Evolutionary conservation across 2,113 vertebrate species (phyloP).

Genomic region (Formicarius rufipectus): DNA sequence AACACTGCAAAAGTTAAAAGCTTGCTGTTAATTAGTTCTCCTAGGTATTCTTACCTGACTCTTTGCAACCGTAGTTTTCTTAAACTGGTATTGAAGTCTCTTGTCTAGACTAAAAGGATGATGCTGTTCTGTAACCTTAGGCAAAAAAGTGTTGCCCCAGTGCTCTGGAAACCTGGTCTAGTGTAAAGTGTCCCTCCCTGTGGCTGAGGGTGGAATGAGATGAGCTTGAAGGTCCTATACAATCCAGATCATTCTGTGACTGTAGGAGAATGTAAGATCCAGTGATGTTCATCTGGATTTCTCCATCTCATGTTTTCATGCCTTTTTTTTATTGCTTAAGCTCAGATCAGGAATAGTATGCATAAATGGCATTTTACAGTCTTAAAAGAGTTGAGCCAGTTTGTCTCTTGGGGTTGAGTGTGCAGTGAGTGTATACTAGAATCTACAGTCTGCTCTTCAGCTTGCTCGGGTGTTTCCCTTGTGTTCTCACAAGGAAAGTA

Average conservation of each 20-base stretch:
- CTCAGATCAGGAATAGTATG: not conserved
- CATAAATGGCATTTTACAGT: not conserved
- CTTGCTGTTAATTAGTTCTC: not conserved
- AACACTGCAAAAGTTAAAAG: not conserved
- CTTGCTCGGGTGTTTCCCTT: accelerated
- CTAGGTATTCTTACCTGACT: accelerated
- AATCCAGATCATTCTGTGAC: not conserved
- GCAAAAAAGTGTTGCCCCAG: not conserved
- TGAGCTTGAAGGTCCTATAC: not conserved
- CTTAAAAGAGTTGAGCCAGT: not conserved
- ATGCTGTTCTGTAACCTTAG: not conserved
- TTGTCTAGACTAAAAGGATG: not conserved
- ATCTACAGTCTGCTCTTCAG: not conserved
- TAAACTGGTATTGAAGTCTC: not conserved
- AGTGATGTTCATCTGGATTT: not conserved
- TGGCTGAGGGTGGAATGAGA: not conserved
- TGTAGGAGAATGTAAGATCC: not conserved
- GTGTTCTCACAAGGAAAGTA: accelerated
- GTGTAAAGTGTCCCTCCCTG: not conserved
- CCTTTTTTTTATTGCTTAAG: not conserved
- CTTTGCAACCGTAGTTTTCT: not conserved
- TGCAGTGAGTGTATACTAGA: accelerated
- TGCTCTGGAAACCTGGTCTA: not conserved
- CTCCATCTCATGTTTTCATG: not conserved
- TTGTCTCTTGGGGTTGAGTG: not conserved